phyloP scores from a whole-genome alignment of 2,888 invertebrate species.

The Andrena praecox region DNA sequence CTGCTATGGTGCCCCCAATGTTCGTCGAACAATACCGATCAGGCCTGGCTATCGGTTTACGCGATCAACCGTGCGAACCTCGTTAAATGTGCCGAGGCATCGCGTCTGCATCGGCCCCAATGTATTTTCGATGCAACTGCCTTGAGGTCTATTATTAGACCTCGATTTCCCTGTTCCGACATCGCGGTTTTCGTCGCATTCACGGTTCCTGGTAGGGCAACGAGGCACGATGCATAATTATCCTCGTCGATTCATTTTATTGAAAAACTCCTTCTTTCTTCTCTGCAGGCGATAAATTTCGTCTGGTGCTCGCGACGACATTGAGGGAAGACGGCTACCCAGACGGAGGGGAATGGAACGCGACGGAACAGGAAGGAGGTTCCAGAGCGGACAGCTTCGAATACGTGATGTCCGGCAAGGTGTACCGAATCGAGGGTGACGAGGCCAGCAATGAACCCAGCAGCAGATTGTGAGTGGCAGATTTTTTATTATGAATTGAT shows the following conservation, averaged over 20 bases:
- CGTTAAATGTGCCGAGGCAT: conserved; percentile 26
- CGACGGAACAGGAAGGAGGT: conserved; percentile 92
- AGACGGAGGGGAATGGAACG: conserved; percentile 97
- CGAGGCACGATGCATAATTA: background rate
- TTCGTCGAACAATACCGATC: conserved; percentile 5
- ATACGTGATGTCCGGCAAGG: conserved; percentile 99
- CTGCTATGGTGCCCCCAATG: background rate
- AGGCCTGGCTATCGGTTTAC: conserved; percentile 35
- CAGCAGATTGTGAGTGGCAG: conserved; percentile 89
- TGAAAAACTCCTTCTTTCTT: background rate
- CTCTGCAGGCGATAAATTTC: conserved; percentile 86
- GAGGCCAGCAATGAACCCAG: conserved; percentile 95
- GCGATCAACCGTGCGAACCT: conserved; percentile 35
- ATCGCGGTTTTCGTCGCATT: conserved; percentile 16
- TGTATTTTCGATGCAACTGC: conserved; percentile 63
- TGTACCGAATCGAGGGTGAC: conserved; percentile 98
- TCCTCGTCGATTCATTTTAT: background rate
- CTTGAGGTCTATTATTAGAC: conserved; percentile 59
- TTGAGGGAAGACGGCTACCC: conserved; percentile 98
- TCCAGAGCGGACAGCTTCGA: conserved; percentile 98
- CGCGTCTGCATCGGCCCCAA: conserved; percentile 46
- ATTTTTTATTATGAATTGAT: background rate
- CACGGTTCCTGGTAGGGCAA: background rate
- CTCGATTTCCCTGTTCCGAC: conserved; percentile 43
- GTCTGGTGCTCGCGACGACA: conserved; percentile 97